Conservation (phyloP, 2,888 invertebrate genomes). For the Blastobasis adustella region DNA sequence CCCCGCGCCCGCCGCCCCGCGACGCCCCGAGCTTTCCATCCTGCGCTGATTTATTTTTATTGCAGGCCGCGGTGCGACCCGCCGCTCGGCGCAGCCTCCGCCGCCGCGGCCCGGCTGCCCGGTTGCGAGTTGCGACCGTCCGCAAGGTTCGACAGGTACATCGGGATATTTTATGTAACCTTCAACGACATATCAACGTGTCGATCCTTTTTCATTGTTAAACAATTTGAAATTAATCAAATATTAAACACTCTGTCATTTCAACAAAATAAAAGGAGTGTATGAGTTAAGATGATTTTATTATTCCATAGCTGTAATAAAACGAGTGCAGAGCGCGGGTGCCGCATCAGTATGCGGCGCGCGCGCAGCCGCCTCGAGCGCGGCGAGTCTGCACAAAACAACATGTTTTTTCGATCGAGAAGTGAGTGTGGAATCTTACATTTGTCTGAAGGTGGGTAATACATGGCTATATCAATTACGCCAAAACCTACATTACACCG, state of each 20-base stretch:
- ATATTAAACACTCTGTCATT: no score
- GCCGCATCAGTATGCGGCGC: neutral
- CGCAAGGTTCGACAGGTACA: neutral
- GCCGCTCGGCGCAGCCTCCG: neutral
- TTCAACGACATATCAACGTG: no score
- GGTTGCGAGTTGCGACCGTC: neutral
- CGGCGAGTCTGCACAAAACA: neutral
- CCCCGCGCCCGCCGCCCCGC: constrained; percentile 6
- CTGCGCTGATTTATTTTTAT: constrained; percentile 46
- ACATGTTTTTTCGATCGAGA: no score
- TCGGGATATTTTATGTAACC: neutral
- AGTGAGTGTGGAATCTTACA: no score
- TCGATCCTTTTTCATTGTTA: no score
- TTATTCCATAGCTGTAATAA: no score
- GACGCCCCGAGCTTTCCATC: constrained; percentile 19
- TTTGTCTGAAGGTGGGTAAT: no score
- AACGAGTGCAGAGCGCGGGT: neutral
- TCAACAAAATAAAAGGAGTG: no score
- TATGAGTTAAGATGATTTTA: no score
- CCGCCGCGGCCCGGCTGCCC: neutral
- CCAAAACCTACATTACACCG: no score
- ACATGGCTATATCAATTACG: no score
- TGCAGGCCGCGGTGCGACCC: constrained; percentile 13
- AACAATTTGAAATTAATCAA: no score
- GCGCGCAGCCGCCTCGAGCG: neutral